A percentile compares a stretch with the other conserved stretches of the same genome.
These are phyloP conservation scores for Oncorhynchus gorbuscha DNA, from an alignment of 2,113 vertebrate genomes.

Conservation along the genomic window DNA sequence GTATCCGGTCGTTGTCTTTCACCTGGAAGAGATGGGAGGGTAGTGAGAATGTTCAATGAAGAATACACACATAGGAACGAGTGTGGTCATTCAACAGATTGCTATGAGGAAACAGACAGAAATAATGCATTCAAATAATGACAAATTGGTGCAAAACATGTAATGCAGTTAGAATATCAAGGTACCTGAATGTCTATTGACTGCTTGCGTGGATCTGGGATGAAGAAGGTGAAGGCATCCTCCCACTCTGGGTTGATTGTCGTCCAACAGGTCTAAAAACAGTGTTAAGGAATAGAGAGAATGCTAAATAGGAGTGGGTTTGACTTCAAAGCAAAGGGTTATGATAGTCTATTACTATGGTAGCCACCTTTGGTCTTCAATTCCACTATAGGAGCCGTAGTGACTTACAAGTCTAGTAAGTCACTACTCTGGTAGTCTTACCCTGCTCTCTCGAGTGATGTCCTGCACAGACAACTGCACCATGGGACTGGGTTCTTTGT, in stretches of 20 bases:
- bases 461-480: slow-evolving; percentile 86
- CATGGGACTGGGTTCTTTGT: slow-evolving; percentile 86
- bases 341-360: too few relatives aligned
- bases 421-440: slow-evolving; percentile 43
- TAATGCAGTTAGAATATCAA: neutral
- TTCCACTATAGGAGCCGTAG: neutral
- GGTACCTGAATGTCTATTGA: slow-evolving; percentile 75
- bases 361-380: neutral
- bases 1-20: slow-evolving; percentile 85
- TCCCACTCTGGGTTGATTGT: slow-evolving; percentile 82
- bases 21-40: slow-evolving; percentile 67
- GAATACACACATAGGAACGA: neutral
- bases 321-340: too few relatives aligned
- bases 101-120: neutral
- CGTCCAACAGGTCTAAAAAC: slow-evolving; percentile 76
- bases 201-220: slow-evolving; percentile 82
- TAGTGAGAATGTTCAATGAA: neutral
- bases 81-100: neutral
- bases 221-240: slow-evolving; percentile 89
- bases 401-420: neutral
- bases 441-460: slow-evolving; percentile 85
- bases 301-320: neutral
- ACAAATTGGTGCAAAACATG: neutral
- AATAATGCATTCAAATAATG: neutral
- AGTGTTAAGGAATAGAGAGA: too few relatives aligned